Conservation (phyloP, 1,140 invertebrate species). For the Metopolophium dirhodum region DNA sequence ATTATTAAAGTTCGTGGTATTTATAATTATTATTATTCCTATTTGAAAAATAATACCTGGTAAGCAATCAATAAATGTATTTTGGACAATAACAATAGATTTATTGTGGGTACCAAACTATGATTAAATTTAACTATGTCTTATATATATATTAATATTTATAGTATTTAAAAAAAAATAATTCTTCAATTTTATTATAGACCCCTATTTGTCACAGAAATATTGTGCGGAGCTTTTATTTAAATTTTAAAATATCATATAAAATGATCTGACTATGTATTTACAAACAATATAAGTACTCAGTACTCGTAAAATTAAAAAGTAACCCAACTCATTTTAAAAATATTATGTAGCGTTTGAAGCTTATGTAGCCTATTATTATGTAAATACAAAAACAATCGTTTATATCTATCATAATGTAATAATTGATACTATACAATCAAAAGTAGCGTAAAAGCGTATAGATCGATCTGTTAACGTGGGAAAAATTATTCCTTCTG, state of each 20-base stretch:
- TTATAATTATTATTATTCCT: not conserved
- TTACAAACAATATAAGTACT: not conserved
- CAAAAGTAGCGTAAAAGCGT: not conserved
- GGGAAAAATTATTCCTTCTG: not conserved
- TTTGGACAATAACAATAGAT: not conserved
- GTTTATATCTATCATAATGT: not conserved
- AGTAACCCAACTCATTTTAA: not conserved
- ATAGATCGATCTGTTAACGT: not conserved
- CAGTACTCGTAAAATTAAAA: not conserved
- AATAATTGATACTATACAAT: not conserved
- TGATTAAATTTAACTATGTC: not conserved
- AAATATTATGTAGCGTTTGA: not conserved
- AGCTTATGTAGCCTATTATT: no score
- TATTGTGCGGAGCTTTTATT: not conserved
- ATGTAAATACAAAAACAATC: no score
- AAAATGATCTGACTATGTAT: not conserved
- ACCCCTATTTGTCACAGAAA: not conserved
- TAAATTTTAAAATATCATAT: constrained; percentile 11
- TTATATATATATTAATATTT: no score
- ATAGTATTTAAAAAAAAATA: not conserved
- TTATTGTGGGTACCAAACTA: no score
- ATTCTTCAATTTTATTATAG: not conserved
- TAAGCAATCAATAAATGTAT: not conserved
- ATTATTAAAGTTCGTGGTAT: not conserved
- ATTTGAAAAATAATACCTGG: not conserved